Conservation (phyloP, 1,140 invertebrate genomes). For the Tachypleus tridentatus region DNA sequence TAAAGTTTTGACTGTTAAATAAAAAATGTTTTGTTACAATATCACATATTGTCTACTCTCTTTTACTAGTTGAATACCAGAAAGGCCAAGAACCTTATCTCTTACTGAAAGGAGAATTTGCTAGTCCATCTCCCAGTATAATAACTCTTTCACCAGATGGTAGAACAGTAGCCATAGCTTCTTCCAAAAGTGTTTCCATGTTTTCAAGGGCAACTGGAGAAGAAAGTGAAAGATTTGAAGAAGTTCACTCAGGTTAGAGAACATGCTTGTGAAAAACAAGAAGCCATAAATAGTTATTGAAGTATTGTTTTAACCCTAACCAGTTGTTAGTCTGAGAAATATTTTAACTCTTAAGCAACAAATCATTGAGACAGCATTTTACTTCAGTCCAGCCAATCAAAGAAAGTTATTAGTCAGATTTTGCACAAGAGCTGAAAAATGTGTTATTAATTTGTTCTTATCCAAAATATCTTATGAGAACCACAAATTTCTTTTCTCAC, state of each 20-base stretch:
- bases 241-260: constrained; percentile 43
- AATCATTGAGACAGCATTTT: no score
- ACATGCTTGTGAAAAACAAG: not conserved
- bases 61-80: constrained; percentile 55
- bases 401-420: no score
- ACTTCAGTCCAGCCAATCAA: no score
- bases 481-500: no score
- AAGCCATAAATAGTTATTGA: not conserved
- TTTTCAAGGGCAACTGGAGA: constrained; percentile 52
- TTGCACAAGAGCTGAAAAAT: no score
- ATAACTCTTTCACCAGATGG: constrained; percentile 62
- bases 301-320: no score
- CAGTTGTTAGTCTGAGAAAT: no score
- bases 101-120: constrained; percentile 44
- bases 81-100: constrained; percentile 63
- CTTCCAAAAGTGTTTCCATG: constrained; percentile 44
- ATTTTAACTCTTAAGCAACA: no score
- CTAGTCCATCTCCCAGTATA: constrained; percentile 19
- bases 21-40: no score
- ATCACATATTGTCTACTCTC: not conserved
- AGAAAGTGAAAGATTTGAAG: constrained; percentile 50
- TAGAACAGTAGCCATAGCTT: constrained; percentile 55
- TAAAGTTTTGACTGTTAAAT: constrained; percentile 17
- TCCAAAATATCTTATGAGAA: no score
- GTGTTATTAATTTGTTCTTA: no score